These are phyloP conservation scores for Tricholaema leucomelas DNA, from an alignment of 2,113 vertebrate species.

Conservation along the genomic window DNA sequence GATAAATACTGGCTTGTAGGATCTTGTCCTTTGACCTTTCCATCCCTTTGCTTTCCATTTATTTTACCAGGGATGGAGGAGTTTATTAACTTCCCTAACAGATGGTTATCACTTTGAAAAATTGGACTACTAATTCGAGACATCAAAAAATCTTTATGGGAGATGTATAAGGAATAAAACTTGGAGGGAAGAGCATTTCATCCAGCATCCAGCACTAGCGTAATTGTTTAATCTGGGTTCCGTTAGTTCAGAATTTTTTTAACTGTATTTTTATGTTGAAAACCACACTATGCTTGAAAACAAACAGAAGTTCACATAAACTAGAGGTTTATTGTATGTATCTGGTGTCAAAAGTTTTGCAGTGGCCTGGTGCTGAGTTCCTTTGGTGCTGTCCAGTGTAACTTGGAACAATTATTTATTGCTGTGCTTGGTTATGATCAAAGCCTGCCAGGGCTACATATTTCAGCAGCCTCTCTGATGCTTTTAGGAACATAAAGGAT, in stretches of 20 bases:
- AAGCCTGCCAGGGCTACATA: not conserved
- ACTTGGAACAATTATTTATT: constrained; percentile 25
- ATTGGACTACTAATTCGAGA: not conserved
- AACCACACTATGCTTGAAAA: not conserved
- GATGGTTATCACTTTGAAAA: not conserved
- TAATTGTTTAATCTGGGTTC: not conserved
- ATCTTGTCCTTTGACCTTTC: not conserved
- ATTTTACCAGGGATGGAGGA: not conserved
- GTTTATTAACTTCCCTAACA: not conserved
- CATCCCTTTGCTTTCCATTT: not conserved
- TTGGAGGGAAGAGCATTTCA: not conserved
- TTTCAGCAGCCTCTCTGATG: constrained; percentile 6
- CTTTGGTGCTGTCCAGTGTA: constrained; percentile 24
- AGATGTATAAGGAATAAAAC: not conserved
- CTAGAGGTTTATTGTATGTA: not conserved
- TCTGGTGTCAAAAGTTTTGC: not conserved
- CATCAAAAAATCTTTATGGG: not conserved
- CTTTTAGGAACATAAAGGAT: not conserved
- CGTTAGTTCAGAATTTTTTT: not conserved
- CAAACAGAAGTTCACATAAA: not conserved
- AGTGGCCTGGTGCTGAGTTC: not conserved
- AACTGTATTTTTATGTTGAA: not conserved
- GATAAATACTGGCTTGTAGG: not conserved
- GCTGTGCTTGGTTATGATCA: constrained; percentile 4
- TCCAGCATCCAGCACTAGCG: not conserved